A percentile compares a stretch with the other conserved stretches of the same genome.
Evolutionary conservation across 2,797 vertebrate genomes (phyloP).

Genomic region (Octomys mimax): DNA sequence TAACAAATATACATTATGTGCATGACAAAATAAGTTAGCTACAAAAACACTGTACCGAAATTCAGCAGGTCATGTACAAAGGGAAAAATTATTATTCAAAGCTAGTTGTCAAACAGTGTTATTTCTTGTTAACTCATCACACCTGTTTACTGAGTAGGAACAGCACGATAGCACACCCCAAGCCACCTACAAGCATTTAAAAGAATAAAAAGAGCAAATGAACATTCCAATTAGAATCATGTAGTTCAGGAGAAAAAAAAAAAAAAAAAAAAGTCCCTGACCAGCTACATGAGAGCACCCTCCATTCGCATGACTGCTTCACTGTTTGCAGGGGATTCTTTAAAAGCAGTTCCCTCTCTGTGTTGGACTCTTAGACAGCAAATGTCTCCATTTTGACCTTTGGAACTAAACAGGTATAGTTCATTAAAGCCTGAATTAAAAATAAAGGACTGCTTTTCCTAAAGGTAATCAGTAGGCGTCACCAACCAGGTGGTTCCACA

Average conservation of each 20-base stretch:
- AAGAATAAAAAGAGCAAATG: constrained; percentile 89
- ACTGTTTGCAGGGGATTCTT: constrained; percentile 89
- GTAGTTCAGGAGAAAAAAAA: constrained; percentile 95
- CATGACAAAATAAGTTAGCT: constrained; percentile 99
- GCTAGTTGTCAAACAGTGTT: constrained; percentile 99
- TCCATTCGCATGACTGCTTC: constrained; percentile 91
- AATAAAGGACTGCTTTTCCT: constrained; percentile 89
- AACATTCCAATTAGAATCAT: constrained; percentile 95
- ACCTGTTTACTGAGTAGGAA: constrained; percentile 97
- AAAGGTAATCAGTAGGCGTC: constrained; percentile 83
- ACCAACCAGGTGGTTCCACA: constrained; percentile 88
- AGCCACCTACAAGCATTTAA: constrained; percentile 93
- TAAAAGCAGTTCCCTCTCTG: constrained; percentile 90
- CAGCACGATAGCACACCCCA: constrained; percentile 98
- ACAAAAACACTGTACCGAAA: constrained; percentile 99
- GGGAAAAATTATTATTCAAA: constrained; percentile 99
- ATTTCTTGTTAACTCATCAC: constrained; percentile 96
- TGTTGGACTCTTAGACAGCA: constrained; percentile 90
- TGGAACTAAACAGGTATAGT: constrained; percentile 90
- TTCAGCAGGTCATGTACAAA: constrained; percentile 99
- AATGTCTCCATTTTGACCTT: constrained; percentile 94
- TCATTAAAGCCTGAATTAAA: constrained; percentile 90
- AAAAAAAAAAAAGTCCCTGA: constrained; percentile 93
- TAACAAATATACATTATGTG: constrained; percentile 99
- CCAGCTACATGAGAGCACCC: constrained; percentile 96